Percentiles rank a stretch among this genome's conserved stretches.
Conservation (phyloP, 2,888 invertebrate species). For the Podabrus alpinus region DNA sequence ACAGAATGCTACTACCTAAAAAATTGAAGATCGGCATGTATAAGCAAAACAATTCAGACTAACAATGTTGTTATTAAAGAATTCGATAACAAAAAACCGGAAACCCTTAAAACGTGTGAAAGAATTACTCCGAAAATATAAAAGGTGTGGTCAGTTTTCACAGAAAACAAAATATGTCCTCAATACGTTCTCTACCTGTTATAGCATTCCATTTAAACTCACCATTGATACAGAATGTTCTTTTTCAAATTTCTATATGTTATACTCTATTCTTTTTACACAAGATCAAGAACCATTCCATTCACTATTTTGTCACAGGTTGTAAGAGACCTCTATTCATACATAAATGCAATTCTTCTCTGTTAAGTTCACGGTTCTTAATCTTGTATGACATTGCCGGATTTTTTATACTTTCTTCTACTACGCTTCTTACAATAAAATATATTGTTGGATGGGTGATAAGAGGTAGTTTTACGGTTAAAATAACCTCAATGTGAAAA, state of each 20-base stretch:
- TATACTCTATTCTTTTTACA: constrained; percentile 38
- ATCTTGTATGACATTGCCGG: not conserved
- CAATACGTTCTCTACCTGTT: constrained; percentile 44
- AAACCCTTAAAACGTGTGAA: constrained; percentile 56
- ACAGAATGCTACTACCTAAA: constrained; percentile 34
- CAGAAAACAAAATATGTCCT: constrained; percentile 53
- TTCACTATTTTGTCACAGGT: constrained; percentile 46
- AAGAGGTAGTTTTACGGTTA: not conserved
- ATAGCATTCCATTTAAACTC: constrained; percentile 50
- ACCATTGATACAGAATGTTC: constrained; percentile 54
- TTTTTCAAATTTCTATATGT: constrained; percentile 44
- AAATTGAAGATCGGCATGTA: constrained; percentile 51
- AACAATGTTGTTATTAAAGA: constrained; percentile 53
- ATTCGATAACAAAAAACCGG: constrained; percentile 54
- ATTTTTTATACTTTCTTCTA: not conserved
- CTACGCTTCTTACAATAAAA: not conserved
- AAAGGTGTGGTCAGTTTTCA: constrained; percentile 58
- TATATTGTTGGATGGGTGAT: not conserved
- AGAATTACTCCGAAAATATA: constrained; percentile 51
- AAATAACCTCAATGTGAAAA: not conserved
- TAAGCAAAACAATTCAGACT: constrained; percentile 52
- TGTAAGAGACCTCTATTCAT: constrained; percentile 22
- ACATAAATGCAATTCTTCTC: not conserved
- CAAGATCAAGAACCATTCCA: constrained; percentile 42
- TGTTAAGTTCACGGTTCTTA: not conserved